Conservation (phyloP, 2,888 invertebrate genomes). For the Tanaodytes sp. region DNA sequence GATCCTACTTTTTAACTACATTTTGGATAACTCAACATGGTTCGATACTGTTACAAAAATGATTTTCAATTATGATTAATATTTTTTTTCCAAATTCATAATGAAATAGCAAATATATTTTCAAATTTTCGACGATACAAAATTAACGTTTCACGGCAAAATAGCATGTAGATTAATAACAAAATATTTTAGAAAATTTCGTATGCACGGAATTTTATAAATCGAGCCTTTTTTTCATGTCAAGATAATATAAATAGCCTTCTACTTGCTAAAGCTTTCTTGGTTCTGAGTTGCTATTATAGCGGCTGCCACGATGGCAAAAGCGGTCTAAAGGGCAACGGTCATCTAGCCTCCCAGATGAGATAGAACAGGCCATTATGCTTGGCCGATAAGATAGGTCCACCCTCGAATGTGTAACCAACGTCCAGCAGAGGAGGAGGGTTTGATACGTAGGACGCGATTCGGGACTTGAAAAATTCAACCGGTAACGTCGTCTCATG, state of each 20-base stretch:
- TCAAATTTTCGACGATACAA: no score
- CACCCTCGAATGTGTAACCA: constrained; percentile 61
- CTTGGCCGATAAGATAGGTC: constrained; percentile 70
- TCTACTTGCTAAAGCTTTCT: constrained; percentile 49
- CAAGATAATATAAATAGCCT: constrained; percentile 49
- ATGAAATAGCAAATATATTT: no score
- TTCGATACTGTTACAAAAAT: constrained; percentile 58
- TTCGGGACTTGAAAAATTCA: constrained; percentile 71
- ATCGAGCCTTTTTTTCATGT: constrained; percentile 49
- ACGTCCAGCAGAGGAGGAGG: constrained; percentile 53
- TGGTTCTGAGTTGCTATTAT: constrained; percentile 61
- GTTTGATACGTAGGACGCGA: constrained; percentile 71
- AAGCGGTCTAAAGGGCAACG: constrained; percentile 66
- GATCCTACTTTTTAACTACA: constrained; percentile 61
- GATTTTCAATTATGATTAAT: constrained; percentile 31
- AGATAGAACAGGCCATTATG: constrained; percentile 72
- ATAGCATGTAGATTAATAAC: no score
- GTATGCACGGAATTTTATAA: constrained; percentile 40
- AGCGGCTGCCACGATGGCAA: constrained; percentile 62
- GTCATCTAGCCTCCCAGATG: constrained; percentile 69
- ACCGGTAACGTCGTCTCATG: constrained; percentile 61
- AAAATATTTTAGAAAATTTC: no score
- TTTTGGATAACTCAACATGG: constrained; percentile 41
- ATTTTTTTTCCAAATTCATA: no score
- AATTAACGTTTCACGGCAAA: no score